Percentiles rank a stretch among this genome's conserved stretches.
phyloP scores from a whole-genome alignment of 2,888 invertebrate genomes.

The Steinernema hermaphroditum region DNA sequence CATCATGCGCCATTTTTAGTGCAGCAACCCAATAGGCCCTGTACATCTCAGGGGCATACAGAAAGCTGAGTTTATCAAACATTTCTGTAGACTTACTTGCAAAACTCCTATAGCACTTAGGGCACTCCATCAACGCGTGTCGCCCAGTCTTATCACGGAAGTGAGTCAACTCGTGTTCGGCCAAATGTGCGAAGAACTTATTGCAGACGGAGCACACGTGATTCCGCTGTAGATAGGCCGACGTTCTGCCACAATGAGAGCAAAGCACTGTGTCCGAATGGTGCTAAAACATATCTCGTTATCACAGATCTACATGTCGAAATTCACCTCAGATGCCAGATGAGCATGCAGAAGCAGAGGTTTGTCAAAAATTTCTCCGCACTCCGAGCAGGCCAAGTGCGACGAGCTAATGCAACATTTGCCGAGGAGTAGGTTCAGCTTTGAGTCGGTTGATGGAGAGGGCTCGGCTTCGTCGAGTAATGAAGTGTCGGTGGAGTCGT shows the following conservation, averaged over 20 bases:
- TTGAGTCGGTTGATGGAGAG: background rate
- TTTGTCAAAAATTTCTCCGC: background rate
- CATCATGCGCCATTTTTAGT: too few relatives aligned
- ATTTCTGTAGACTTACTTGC: background rate
- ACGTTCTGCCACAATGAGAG: background rate
- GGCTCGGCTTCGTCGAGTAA: background rate
- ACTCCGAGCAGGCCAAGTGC: background rate
- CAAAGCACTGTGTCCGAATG: background rate
- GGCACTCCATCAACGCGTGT: conserved; percentile 11
- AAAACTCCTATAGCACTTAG: conserved; percentile 6
- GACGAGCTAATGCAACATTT: background rate
- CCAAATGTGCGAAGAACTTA: conserved; percentile 13
- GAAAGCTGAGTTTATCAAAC: too few relatives aligned
- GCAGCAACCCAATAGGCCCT: too few relatives aligned
- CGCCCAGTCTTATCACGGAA: conserved; percentile 13
- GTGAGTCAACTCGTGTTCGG: conserved; percentile 4
- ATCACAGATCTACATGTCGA: background rate
- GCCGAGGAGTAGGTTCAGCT: conserved; percentile 4
- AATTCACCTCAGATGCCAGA: background rate
- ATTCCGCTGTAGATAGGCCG: background rate
- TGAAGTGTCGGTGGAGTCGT: background rate
- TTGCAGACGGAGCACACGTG: conserved; percentile 13
- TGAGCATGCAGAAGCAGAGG: background rate
- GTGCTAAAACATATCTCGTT: background rate
- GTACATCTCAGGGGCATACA: too few relatives aligned